Evolutionary conservation across 2,113 vertebrate species (phyloP).

Genomic region (Indicator maculatus): DNA sequence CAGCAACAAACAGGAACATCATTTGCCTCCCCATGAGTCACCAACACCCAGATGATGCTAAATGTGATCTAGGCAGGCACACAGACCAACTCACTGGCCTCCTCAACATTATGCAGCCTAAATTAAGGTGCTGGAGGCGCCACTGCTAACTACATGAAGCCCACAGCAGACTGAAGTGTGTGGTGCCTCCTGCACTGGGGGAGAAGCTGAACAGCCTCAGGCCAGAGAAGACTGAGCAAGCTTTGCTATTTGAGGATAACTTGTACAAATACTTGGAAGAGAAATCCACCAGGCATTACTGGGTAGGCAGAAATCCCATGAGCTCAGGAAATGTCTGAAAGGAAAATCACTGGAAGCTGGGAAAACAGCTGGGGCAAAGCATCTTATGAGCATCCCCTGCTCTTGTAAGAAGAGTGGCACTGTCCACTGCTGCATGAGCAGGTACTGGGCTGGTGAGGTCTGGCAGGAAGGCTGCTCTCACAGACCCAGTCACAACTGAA

Average conservation of each 20-base stretch:
- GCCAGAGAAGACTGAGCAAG: not conserved
- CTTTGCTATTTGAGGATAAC: not conserved
- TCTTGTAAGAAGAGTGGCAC: not conserved
- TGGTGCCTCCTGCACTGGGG: not conserved
- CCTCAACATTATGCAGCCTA: not conserved
- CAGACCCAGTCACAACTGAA: not conserved
- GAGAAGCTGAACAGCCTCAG: not conserved
- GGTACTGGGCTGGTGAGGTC: not conserved
- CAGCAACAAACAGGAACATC: accelerated
- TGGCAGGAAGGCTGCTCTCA: not conserved
- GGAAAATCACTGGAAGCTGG: not conserved
- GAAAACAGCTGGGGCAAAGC: not conserved
- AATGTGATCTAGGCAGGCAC: not conserved
- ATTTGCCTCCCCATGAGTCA: not conserved
- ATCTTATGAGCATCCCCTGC: not conserved
- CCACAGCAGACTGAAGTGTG: not conserved
- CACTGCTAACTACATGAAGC: not conserved
- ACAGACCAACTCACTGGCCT: not conserved
- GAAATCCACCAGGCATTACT: not conserved
- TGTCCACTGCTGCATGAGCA: not conserved
- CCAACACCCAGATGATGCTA: not conserved
- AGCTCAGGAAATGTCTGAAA: not conserved
- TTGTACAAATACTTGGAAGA: not conserved
- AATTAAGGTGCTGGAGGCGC: not conserved
- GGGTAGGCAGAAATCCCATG: not conserved